Evolutionary conservation across 2,113 vertebrate species (phyloP).

Genomic region (Apeltes quadracus): DNA sequence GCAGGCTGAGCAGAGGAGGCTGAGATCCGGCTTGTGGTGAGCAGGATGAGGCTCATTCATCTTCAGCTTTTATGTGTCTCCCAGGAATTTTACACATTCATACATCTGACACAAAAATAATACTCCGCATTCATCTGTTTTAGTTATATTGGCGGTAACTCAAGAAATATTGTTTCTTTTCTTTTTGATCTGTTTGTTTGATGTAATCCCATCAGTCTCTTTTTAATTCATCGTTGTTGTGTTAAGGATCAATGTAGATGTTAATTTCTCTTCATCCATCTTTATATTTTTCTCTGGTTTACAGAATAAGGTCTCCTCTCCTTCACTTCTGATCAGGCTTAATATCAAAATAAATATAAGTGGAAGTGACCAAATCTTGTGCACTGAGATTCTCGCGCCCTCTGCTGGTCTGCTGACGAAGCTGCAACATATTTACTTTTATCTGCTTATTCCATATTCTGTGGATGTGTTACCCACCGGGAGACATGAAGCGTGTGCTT

Average conservation of each 20-base stretch:
- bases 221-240: neutral
- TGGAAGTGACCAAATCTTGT: neutral
- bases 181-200: neutral
- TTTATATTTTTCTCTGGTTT: neutral
- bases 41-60: slow-evolving; percentile 40
- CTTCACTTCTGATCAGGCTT: neutral
- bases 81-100: slow-evolving; percentile 7
- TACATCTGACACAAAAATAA: neutral
- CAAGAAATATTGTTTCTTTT: neutral
- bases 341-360: neutral
- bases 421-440: neutral
- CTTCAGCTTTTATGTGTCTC: slow-evolving; percentile 17
- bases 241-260: neutral
- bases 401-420: slow-evolving; percentile 41
- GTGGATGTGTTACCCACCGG: neutral
- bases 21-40: slow-evolving; percentile 60
- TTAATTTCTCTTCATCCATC: too few relatives aligned
- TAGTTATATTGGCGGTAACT: too few relatives aligned
- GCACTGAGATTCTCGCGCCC: slow-evolving; percentile 31
- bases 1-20: slow-evolving; percentile 65
- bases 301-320: neutral
- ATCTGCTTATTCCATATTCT: neutral
- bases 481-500: neutral
- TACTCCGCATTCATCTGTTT: neutral
- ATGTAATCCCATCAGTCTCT: neutral